Base-by-base conservation (phyloP, 1,140 invertebrate genomes). In the Homalodisca vitripennis region DNA sequence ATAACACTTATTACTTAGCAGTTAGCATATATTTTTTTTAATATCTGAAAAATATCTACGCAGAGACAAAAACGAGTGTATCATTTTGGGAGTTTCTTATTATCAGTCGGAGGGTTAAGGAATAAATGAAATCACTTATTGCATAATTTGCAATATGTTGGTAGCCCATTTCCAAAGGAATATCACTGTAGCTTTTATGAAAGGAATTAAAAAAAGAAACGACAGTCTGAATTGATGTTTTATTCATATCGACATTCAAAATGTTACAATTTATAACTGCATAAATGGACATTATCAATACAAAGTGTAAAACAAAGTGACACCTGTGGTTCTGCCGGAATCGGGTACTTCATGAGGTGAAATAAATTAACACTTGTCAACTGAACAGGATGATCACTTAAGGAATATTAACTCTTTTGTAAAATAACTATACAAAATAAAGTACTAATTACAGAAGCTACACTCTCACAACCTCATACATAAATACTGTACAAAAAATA, bases 401-500 rank as follows among this genome's bases (percentile, higher is more conserved):
- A 24, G 20, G 17, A 10, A 2, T 17, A 47, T 20, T 20, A 12
- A 22, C 10, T n/a, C n/a, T 47, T 66, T 20, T 22, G n/a, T 22
- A 17, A 32, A 17, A 14, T 2, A 6, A 34, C 2, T 31, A 64
- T 14, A 31, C 13, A n/a, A 34, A 34, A 34, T 14, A 64, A 64
- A 64, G 20, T 64, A 32, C 27, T 64, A 64, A 64, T 64, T 64
- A 64, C 62, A 64, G 1, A 32, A 34, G 31, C 29, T 66, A 66
- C 55, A 64, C 32, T 26, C 32, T 66, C 63, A 66, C 63, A 66
- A 66, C 63, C 63, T 66, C 63, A 27, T 60, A 66, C 63, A 66
- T 66, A 66, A 66, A 66, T 66, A 66, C 63, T 47, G 63, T 66
- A 66, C 63, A 66, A 66, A 66, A 66, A 34, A 66, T 66, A 66